Evolutionary conservation across 1,140 invertebrate genomes (phyloP).

Genomic region (Oryctes rhinoceros): DNA sequence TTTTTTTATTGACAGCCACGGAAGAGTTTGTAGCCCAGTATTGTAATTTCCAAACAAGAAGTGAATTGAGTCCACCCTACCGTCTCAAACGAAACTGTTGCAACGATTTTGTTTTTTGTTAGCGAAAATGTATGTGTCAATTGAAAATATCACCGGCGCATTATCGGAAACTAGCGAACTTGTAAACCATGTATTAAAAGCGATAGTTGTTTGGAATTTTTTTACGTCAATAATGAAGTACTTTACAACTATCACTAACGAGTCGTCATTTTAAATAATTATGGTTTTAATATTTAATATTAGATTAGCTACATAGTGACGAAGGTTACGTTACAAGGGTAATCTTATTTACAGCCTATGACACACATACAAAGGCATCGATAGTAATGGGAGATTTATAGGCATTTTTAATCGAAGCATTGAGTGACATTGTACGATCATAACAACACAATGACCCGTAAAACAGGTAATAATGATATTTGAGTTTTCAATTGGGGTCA

Average conservation of each 20-base stretch:
- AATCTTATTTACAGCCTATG: background rate
- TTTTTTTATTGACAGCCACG: background rate
- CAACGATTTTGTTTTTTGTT: too few species aligned
- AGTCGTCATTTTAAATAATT: too few species aligned
- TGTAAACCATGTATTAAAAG: too few species aligned
- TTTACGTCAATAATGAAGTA: too few species aligned
- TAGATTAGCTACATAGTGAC: background rate
- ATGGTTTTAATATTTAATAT: background rate
- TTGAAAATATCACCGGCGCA: too few species aligned
- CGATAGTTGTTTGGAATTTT: too few species aligned
- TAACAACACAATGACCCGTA: background rate
- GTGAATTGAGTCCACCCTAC: background rate
- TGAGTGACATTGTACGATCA: background rate
- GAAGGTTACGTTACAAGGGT: conserved; percentile 29
- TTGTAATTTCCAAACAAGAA: background rate
- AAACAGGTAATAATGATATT: conserved; percentile 4
- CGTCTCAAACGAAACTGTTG: background rate
- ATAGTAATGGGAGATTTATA: background rate
- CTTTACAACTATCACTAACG: too few species aligned
- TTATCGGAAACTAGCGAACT: too few species aligned
- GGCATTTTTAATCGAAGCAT: background rate
- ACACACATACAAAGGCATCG: background rate
- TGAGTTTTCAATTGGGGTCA: conserved; percentile 20
- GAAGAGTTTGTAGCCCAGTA: background rate
- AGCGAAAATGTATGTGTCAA: too few species aligned